phyloP scores from a whole-genome alignment of 2,113 vertebrate genomes.

The Glaucomys volans region DNA sequence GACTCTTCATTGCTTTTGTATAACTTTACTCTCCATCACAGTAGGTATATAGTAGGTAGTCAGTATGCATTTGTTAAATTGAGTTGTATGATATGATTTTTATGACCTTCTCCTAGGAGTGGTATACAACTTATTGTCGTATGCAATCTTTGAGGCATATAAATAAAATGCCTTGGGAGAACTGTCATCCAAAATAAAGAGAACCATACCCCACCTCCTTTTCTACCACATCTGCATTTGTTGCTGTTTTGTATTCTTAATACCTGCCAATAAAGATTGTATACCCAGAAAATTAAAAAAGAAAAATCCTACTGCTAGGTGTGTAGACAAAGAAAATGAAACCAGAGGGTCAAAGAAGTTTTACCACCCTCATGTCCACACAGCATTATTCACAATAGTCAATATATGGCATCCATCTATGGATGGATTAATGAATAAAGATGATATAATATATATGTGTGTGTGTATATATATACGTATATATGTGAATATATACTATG shows the following conservation, averaged over 20 bases:
- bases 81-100: neutral
- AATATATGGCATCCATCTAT: neutral
- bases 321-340: neutral
- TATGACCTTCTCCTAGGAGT: neutral
- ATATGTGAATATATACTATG: neutral
- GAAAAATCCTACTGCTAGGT: neutral
- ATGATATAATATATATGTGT: neutral
- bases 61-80: neutral
- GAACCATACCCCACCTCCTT: neutral
- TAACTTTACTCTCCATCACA: neutral
- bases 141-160: neutral
- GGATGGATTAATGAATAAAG: neutral
- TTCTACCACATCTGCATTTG: neutral
- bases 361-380: neutral
- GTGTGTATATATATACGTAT: no score
- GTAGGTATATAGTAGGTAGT: neutral
- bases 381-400: neutral
- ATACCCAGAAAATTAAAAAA: neutral
- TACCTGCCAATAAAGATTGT: conserved; percentile 49
- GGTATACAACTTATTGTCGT: neutral
- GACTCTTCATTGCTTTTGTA: neutral
- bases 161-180: neutral
- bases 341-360: neutral
- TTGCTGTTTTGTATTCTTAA: conserved; percentile 49
- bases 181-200: neutral